Evolutionary conservation across 2,888 invertebrate genomes (phyloP), one percentile per base, ranked within the genome.

Genomic region (Synergus umbraculus): DNA sequence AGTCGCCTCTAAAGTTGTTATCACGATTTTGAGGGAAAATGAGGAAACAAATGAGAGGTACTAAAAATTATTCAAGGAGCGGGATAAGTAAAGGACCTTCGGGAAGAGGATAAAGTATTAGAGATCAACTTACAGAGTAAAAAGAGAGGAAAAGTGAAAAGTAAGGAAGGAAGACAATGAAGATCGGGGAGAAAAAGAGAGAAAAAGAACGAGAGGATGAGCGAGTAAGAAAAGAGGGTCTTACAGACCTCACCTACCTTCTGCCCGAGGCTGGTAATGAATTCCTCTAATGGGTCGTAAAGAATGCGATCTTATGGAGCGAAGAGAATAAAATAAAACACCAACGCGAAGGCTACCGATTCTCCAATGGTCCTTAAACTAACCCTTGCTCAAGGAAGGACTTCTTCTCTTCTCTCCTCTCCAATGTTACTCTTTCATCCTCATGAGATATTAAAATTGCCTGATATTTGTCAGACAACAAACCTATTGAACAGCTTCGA

Each of bases 211-310:
- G 81, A 80, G 83, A 80, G 77, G 77, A 79, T 76, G 78, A 79
- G 81, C 79, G 81, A 84, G 82, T 78, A 78, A 82, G 78, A 73
- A 73, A 78, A 80, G 81, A 78, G 78, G 83, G 85, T 87, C 86
- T 87, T 85, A 86, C 79, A 86, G 85, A 87, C 85, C 87, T 89
- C 86, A 87, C 86, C 89, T 88, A 89, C 88, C 88, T 86, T 88
- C 88, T 89, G 89, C 90, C 88, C 83, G 86, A 85, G 89, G 89
- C 89, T 83, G 89, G 90, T 91, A 92, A 92, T 92, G 92, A 92
- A 92, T 92, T 92, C 91, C 90, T 92, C 91, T 91, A 92, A 92
- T 92, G 91, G 92, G 90, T 92, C 92, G 91, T 92, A 92, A 92
- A 91, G 91, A 91, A 92, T 91, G 91, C 90, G 91, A 91, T 92